Base-by-base conservation (phyloP, 2,113 vertebrate species). In the Dromaius novaehollandiae region DNA sequence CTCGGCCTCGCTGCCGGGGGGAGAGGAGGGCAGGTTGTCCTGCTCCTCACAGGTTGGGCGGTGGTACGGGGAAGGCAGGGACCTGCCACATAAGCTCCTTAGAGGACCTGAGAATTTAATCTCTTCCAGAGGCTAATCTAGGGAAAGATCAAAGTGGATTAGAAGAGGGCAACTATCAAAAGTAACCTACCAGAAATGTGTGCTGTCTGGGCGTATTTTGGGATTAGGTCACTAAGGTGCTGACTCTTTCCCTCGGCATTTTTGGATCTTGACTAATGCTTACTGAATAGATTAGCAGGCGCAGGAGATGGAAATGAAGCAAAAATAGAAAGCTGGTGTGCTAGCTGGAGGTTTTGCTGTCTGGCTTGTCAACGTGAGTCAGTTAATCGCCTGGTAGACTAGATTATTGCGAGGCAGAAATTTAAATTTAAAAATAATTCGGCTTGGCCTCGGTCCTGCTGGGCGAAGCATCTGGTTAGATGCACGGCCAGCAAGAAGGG, bases 341-440 rank as follows among this genome's bases (percentile, higher is more conserved):
- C 88, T 73, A 86, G 82, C 18, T 2, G 88, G 86, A 79, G 0
- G 0, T 63, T 90, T 93, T 61, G 53, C 82, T 84, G 91, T 97
- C 53, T 5, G 73, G 77, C 48, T 85, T 42, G 26, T 76, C 50
- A 70, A 69, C 75, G n/a, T 0, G 1, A 74, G 87, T 66, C 88
- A 4, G 0, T 92, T 95, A 94, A 81, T 96, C 89, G 95, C 91
- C 96, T 86, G 91, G 71, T 86, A 68, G 74, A 88, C 71, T 82
- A 1, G 82, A 84, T 93, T 95, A 89, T 80, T 91, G 85, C 78
- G 71, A 94, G 79, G 56, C 60, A 79, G 93, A 90, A 94, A 83
- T 88, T 88, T 53, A 83, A 96, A 93, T 86, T 88, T 61, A 83
- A 95, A 93, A 89, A 81, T 88, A 93, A 93, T 94, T 78, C 84